Evolutionary conservation across 2,888 invertebrate genomes (phyloP), one percentile per base, ranked within the genome.

Genomic region (Biston betularia): DNA sequence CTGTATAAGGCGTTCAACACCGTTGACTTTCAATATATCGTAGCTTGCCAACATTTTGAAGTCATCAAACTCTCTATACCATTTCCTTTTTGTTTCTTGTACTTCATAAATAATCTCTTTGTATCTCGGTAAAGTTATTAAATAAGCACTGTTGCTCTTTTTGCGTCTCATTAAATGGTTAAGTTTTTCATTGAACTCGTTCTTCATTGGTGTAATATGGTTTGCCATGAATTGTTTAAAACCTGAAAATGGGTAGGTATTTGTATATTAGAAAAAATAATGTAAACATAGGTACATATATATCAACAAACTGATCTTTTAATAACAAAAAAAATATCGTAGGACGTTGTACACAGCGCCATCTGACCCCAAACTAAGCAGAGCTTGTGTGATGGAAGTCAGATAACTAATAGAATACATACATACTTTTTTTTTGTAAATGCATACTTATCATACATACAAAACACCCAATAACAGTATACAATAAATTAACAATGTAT

Each of bases 1-100:
- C 67, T 83, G 84, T 38, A 92, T 82, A 0, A 92, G 75, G 63
- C 83, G 79, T 48, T 89, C 85, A 63, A 66, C 84, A 0, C 82
- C 84, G 48, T 76, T 82, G 0, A 87, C 68, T 35, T 80, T 71
- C 45, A 89, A 48, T 33, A 90, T 65, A 70, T 90, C 89, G 71
- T 90, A 92, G 68, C 78, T 89, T 0, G 85, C 79, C 44, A 92
- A 74, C 81, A 88, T 83, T 79, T 84, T 88, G 45, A 83, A 91
- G 63, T 92, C 92, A 24, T 88, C 83, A 63, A 82, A 91, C 34
- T 73, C 76, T 72, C 90, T 92, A 9, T 75, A 38, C 15, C 34
- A 14, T 70, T 87, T 88, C 9, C 63, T 70, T 74, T 89, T 90
- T 0, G 87, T 78, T 56, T 80, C 73, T 57, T 85, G 87, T 8